A percentile compares a stretch with the other conserved stretches of the same genome.
phyloP scores from a whole-genome alignment of 2,113 vertebrate species.

The Stigmatopora nigra region DNA sequence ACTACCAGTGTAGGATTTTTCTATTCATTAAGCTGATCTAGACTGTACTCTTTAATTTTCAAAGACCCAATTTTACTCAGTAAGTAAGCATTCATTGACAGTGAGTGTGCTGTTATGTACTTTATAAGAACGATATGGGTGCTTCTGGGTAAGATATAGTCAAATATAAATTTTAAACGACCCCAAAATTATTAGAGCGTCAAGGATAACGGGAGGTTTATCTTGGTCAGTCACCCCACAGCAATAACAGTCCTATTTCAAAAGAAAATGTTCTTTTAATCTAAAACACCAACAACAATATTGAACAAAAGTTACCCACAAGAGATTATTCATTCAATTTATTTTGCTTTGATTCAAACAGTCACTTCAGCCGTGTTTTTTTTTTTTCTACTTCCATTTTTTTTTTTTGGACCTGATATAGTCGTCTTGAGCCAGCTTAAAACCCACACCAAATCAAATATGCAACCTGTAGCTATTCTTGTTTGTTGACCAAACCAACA shows the following conservation, averaged over 20 bases:
- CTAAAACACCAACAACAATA: neutral
- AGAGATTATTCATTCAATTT: no score
- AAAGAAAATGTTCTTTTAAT: neutral
- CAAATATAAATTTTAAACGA: no score
- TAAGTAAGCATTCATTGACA: constrained; percentile 1
- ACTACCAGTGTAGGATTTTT: neutral
- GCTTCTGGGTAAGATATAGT: neutral
- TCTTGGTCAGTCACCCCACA: no score
- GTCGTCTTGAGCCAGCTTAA: neutral
- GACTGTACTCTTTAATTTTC: constrained; percentile 5
- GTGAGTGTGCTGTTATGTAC: neutral
- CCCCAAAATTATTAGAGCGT: no score
- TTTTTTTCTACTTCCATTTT: neutral
- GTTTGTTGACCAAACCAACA: neutral
- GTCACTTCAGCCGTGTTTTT: neutral
- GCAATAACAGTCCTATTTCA: no score
- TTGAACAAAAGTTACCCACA: no score
- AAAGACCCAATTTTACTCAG: neutral
- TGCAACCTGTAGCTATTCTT: no score
- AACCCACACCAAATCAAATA: neutral
- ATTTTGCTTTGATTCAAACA: no score
- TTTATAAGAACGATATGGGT: neutral
- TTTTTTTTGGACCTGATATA: neutral
- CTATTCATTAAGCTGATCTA: neutral
- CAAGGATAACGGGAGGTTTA: no score